A percentile compares a stretch with the other conserved stretches of the same genome.
Evolutionary conservation across 2,888 invertebrate species (phyloP).

Genomic region (Brachyopa scutellaris): DNA sequence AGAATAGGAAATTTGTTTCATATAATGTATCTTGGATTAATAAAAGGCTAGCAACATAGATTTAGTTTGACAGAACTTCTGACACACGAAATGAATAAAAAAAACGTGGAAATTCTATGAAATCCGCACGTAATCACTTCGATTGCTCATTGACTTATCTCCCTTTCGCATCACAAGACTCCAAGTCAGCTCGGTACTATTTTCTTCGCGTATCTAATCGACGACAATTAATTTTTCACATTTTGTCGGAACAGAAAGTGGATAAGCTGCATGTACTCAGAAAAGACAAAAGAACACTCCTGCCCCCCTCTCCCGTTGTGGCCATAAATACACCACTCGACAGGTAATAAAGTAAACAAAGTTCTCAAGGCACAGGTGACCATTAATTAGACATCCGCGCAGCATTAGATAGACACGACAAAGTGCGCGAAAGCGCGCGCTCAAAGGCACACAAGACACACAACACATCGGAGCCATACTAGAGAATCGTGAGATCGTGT

Average conservation of each 20-base stretch:
- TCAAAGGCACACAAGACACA: background rate
- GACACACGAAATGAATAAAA: too few relatives aligned
- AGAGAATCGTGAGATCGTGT: constrained; percentile 71
- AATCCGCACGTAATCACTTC: too few relatives aligned
- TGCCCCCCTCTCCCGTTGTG: too few relatives aligned
- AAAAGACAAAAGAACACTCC: constrained; percentile 47
- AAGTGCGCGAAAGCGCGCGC: constrained; percentile 43
- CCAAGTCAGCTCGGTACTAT: background rate
- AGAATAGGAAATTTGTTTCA: too few relatives aligned
- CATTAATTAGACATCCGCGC: constrained; percentile 70
- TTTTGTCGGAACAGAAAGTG: constrained; percentile 46
- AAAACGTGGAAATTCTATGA: too few relatives aligned
- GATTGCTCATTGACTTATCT: constrained; percentile 17
- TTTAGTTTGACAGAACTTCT: too few relatives aligned
- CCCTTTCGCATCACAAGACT: background rate
- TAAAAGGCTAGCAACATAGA: too few relatives aligned
- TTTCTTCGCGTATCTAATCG: constrained; percentile 42
- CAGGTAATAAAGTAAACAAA: constrained; percentile 55
- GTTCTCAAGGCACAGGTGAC: constrained; percentile 69
- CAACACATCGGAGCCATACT: constrained; percentile 6
- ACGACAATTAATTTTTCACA: constrained; percentile 19
- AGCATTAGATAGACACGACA: constrained; percentile 63
- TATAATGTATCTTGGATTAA: too few relatives aligned
- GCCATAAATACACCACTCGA: constrained; percentile 39
- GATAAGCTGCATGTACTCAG: background rate